phyloP scores from a whole-genome alignment of 2,797 vertebrate species.

The Lepidocolaptes lacrymiger region DNA sequence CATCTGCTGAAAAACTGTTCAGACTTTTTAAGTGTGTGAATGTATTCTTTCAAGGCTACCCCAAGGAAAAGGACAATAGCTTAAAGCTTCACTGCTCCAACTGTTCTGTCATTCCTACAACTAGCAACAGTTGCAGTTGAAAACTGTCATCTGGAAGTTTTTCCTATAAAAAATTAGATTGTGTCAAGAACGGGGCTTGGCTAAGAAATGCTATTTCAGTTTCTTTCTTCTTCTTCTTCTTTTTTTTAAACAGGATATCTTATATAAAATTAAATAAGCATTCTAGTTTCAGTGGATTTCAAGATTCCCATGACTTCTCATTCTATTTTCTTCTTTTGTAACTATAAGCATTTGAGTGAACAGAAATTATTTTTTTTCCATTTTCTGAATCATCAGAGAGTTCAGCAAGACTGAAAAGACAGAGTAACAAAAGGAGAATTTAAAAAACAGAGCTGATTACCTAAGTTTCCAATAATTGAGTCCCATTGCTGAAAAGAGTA shows the following conservation, averaged over 20 bases:
- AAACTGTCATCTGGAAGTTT: conserved; percentile 13
- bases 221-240: background rate
- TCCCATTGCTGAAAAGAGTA: background rate
- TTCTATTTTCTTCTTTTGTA: background rate
- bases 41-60: background rate
- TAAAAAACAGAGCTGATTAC: background rate
- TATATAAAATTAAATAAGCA: background rate
- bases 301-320: background rate
- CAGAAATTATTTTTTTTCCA: background rate
- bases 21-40: background rate
- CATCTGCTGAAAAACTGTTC: background rate
- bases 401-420: background rate
- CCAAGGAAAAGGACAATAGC: background rate
- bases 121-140: background rate
- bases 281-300: background rate
- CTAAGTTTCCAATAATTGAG: background rate
- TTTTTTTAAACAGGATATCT: background rate
- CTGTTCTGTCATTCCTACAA: conserved; percentile 15
- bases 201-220: background rate
- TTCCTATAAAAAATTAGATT: background rate
- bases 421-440: background rate
- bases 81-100: conserved; percentile 27
- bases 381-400: background rate
- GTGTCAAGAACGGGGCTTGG: background rate
- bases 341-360: background rate